Base-by-base conservation (phyloP, 2,113 vertebrate genomes). In the Psittacula cyanocephala region DNA sequence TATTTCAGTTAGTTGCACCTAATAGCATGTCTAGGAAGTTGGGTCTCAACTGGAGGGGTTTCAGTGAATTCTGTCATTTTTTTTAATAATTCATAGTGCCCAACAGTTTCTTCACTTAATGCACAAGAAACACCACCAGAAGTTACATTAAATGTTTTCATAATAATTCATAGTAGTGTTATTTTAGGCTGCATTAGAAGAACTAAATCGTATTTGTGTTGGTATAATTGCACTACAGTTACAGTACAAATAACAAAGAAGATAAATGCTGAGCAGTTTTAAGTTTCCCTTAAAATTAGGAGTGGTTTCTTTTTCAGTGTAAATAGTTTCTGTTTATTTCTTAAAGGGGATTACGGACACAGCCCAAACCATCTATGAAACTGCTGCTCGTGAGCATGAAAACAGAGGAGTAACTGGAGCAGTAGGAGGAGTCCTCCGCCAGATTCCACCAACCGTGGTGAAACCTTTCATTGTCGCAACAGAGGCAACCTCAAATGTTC, bases 381-480 rank as follows among this genome's bases (percentile, higher is more conserved):
- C 99, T 0, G 99, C 99, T 18, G 99, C 99, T 17, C 98, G 99
- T 47, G 99, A 99, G 85, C 99, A 99, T 11, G 99, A 99, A 96
- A 99, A 99, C 97, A 98, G 99, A 52, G 99, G 99, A 18, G 98
- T 99, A 94, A 99, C 99, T 0, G 99, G 99, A 13, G 99, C 99
- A 1, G 99, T 99, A 83, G 99, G 99, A 9, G 99, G 99, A 83
- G 99, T 99, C 74, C 98, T 99, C 62, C 98, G 99, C 49, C 99
- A 99, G 96, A 98, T 99, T 76, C 99, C 99, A 4, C 99, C 99
- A 0, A 98, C 99, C 0, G 99, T 99, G 79, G 99, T 99, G 81
- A 99, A 99, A 87, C 99, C 99, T 4, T 97, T 99, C 57, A 99
- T 99, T 16, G 99, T 99, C 55, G 99, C 99, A 76, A 99, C 99